Evolutionary conservation across 2,888 invertebrate genomes (phyloP), one percentile per base, ranked within the genome.

Genomic region (Cremastobaeus sp.): DNA sequence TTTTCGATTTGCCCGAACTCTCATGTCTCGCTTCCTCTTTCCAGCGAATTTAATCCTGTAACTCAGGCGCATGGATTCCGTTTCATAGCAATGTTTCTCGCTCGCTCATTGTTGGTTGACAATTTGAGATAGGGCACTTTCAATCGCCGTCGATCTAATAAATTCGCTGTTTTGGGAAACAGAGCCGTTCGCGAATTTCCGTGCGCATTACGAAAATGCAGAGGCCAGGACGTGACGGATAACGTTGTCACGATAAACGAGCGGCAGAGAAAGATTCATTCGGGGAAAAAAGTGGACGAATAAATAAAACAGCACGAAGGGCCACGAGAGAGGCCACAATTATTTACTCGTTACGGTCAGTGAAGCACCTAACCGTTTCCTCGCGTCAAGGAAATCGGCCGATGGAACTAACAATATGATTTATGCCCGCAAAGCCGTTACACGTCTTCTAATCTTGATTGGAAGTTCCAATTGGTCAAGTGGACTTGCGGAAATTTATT

Each of bases 41-140:
- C 64, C 62, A 57, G 55, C 76, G 76, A 75, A 52, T 81, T 82
- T 82, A 79, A 81, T 81, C 81, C 81, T 64, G 76, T 79, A 85
- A 81, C 82, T 80, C 79, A 77, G 76, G 77, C 78, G 74, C 74
- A 59, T 73, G 70, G 62, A 73, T 76, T 70, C 68, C 68, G 72
- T 55, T 74, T 65, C 74, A 70, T 65, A 71, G 72, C 76, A 74
- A 70, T 75, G 73, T 57, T 64, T 62, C 73, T 74, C 68, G 69
- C 55, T 37, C 75, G 78, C 78, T 78, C 75, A 74, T 74, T 76
- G 74, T 76, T 66, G 74, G 80, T 78, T 79, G 79, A 80, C 79
- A 78, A 80, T 76, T 77, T 54, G 78, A 79, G 81, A 79, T 80
- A 78, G 78, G 79, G 77, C 78, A 59, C 52, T 69, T 57, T 52